Percentiles rank a stretch among this genome's conserved stretches.
These are phyloP conservation scores for Xiphorhynchus elegans DNA, from an alignment of 2,113 vertebrate genomes.

Conservation along the genomic window DNA sequence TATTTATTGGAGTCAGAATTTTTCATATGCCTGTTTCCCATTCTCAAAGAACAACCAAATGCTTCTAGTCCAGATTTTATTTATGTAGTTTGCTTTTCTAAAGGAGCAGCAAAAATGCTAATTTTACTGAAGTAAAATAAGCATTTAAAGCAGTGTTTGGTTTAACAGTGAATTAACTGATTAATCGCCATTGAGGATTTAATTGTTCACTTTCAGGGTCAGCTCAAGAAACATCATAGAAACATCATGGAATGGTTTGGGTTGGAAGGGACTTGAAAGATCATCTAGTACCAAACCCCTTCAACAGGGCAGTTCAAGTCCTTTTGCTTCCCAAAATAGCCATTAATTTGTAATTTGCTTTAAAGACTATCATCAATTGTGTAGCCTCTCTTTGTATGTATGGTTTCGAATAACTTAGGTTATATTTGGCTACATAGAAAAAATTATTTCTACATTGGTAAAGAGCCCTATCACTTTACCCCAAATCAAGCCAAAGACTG, in stretches of 20 bases:
- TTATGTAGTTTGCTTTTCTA: neutral
- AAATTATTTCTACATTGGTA: neutral
- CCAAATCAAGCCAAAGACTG: neutral
- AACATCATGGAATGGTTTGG: neutral
- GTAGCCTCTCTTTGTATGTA: neutral
- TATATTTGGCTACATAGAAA: neutral
- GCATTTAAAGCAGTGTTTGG: neutral
- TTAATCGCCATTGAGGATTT: neutral
- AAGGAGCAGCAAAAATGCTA: neutral
- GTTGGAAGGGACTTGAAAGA: neutral
- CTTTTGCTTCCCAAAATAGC: neutral
- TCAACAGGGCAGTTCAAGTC: neutral
- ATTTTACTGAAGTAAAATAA: neutral
- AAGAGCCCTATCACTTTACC: neutral
- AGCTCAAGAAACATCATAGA: neutral
- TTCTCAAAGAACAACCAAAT: neutral
- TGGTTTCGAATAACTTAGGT: neutral
- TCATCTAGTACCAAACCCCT: neutral
- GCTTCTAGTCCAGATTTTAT: neutral
- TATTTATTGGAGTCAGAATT: neutral
- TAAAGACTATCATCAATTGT: neutral
- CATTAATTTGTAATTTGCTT: neutral
- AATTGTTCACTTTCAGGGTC: constrained; percentile 37
- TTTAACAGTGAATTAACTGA: constrained; percentile 36
- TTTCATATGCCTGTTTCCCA: neutral